Base-by-base conservation (phyloP, 2,888 invertebrate species). In the Dorcus hopei region DNA sequence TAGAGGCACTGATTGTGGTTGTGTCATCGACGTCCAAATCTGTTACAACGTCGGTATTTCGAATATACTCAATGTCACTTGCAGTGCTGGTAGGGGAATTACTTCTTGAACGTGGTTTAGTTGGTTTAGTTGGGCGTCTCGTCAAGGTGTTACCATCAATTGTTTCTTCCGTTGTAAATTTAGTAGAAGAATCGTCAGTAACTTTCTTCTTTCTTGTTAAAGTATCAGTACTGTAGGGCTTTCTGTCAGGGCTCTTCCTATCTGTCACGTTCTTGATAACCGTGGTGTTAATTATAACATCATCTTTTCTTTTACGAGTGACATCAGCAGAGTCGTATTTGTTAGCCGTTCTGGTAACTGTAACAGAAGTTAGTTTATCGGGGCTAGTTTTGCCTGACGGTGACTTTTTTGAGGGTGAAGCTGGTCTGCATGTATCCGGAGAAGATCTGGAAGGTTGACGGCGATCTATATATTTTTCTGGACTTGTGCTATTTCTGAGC, bases 11-110 rank as follows among this genome's bases (percentile, higher is more conserved):
- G 43, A 41, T 23, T 39, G 39, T 58, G 5, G 14, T 56, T 16
- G 52, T 50, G 26, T 60, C 61, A 42, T 70, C 71, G n/a, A 68
- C 71, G 61, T 77, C 76, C 52, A 77, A 67, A 65, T 78, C 76
- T 9, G 77, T 76, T 3, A 72, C 66, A 5, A 73, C 48, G 51
- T 72, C 72, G 14, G 61, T 61, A 33, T 49, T 64, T 65, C 65
- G 66, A 26, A 75, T 61, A 61, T 73, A 79, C 65, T 80, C 79
- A 67, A 85, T 82, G 48, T 83, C 85, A 71, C 83, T 85, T 0
- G 81, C 82, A 23, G 80, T 81, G 23, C 67, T 71, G 19, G 70
- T 71, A 14, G 66, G 67, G 9, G 70, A 72, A 9, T 71, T 69
- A 33, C 74, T 75, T 38, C 72, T 71, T 4, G 70, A 69, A 54